These are phyloP conservation scores for Protophormia terraenovae DNA, from an alignment of 2,888 invertebrate genomes.

Conservation along the genomic window DNA sequence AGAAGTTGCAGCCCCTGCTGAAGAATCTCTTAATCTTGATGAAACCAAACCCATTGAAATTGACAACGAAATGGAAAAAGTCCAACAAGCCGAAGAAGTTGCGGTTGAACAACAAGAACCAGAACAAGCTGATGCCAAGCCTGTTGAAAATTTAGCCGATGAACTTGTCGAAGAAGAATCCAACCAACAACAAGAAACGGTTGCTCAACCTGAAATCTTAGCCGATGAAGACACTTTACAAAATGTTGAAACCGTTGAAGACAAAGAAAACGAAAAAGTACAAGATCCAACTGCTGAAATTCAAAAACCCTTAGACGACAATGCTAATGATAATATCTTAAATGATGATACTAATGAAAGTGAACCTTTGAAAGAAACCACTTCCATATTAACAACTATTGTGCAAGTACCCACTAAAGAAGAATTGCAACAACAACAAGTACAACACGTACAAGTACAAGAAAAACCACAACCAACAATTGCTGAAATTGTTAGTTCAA, in stretches of 20 bases:
- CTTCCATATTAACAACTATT: slow-evolving; percentile 76
- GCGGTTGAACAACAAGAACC: not conserved
- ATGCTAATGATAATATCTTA: slow-evolving; percentile 18
- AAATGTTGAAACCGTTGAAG: not conserved
- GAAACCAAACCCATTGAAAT: not conserved
- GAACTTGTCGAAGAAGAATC: not conserved
- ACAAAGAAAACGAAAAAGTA: not conserved
- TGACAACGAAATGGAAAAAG: not conserved
- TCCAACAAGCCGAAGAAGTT: slow-evolving; percentile 2
- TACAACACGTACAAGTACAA: slow-evolving; percentile 13
- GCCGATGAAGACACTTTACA: slow-evolving; percentile 31
- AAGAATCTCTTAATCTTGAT: not conserved
- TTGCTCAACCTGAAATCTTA: not conserved
- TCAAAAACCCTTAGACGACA: slow-evolving; percentile 27
- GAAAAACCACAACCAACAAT: slow-evolving; percentile 24
- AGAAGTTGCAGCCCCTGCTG: not conserved
- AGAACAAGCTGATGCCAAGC: not conserved
- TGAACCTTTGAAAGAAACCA: slow-evolving; percentile 42
- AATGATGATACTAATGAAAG: slow-evolving; percentile 27
- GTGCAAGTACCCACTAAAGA: slow-evolving; percentile 68
- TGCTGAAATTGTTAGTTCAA: slow-evolving; percentile 47
- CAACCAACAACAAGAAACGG: not conserved
- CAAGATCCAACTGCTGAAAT: slow-evolving; percentile 2
- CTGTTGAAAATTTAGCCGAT: not conserved
- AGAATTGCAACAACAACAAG: slow-evolving; percentile 27